These are phyloP conservation scores for Andrena chrysosceles DNA, from an alignment of 2,888 invertebrate genomes.

Conservation along the genomic window DNA sequence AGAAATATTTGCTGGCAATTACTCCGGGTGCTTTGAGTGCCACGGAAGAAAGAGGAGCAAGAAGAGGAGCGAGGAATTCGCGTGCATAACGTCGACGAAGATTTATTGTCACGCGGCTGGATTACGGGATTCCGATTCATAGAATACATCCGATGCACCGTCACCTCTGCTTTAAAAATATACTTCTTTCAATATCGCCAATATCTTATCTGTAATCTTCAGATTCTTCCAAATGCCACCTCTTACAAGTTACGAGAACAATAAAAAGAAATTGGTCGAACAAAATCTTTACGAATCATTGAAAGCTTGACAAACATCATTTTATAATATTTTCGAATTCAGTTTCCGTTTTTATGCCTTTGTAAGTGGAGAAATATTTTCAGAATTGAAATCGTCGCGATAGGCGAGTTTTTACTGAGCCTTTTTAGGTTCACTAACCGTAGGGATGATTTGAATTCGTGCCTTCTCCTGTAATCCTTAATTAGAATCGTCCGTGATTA, in stretches of 20 bases:
- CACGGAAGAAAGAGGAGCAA: constrained; percentile 54
- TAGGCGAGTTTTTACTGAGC: no score
- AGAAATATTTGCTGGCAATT: constrained; percentile 70
- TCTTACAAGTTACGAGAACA: no score
- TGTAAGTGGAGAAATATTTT: no score
- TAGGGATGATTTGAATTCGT: constrained; percentile 6
- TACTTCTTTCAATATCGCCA: background rate
- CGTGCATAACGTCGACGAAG: constrained; percentile 64
- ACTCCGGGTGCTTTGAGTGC: constrained; percentile 60
- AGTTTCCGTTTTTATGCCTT: no score
- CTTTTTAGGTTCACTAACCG: background rate
- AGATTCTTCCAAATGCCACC: no score
- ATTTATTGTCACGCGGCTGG: constrained; percentile 64
- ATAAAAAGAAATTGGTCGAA: no score
- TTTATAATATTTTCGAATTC: no score
- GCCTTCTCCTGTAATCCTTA: background rate
- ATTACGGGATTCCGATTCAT: constrained; percentile 58
- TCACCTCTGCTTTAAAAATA: constrained; percentile 24
- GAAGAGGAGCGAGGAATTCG: constrained; percentile 61
- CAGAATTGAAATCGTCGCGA: no score
- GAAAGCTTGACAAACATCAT: no score
- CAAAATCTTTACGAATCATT: no score
- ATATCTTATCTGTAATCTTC: background rate
- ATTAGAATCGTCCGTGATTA: constrained; percentile 28
- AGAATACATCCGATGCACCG: constrained; percentile 51